These are phyloP conservation scores for Chaetoderma sp. DNA, from an alignment of 2,888 invertebrate genomes.

Conservation along the genomic window DNA sequence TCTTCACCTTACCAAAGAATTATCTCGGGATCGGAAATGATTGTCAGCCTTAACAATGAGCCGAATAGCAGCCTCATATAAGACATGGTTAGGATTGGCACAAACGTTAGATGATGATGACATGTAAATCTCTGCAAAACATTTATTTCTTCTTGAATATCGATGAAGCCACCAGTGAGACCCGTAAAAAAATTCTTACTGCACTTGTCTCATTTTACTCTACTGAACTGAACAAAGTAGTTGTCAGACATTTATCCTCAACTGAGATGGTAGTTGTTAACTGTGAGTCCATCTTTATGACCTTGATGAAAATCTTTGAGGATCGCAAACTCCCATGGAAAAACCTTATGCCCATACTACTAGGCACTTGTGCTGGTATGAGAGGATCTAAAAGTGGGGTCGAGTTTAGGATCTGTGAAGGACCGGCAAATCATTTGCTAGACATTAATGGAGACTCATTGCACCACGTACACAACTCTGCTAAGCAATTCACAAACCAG, in stretches of 20 bases:
- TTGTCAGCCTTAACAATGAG: too few species aligned
- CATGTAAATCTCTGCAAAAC: too few species aligned
- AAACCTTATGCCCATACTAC: conserved; percentile 40
- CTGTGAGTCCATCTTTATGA: too few species aligned
- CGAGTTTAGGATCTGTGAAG: conserved; percentile 34
- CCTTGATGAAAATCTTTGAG: conserved; percentile 36
- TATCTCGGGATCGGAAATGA: too few species aligned
- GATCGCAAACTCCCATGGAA: conserved; percentile 46
- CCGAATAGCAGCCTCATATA: conserved; percentile 32
- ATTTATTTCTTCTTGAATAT: too few species aligned
- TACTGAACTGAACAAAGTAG: too few species aligned
- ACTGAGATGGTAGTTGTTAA: conserved; percentile 16
- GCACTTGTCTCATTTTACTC: too few species aligned
- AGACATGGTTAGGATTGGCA: too few species aligned
- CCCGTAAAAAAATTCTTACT: too few species aligned
- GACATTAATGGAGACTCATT: conserved; percentile 46
- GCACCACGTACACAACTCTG: conserved; percentile 45
- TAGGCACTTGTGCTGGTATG: conserved; percentile 46
- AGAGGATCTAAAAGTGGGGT: conserved; percentile 39
- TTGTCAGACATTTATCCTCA: conserved; percentile 25
- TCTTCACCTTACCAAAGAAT: conserved; percentile 28
- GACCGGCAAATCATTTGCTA: conserved; percentile 40
- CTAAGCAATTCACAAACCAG: conserved; percentile 38
- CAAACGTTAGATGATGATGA: too few species aligned
- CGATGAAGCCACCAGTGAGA: too few species aligned